Evolutionary conservation across 2,888 invertebrate genomes (phyloP), one percentile per base, ranked within the genome.

Genomic region (Leucozona laternaria): DNA sequence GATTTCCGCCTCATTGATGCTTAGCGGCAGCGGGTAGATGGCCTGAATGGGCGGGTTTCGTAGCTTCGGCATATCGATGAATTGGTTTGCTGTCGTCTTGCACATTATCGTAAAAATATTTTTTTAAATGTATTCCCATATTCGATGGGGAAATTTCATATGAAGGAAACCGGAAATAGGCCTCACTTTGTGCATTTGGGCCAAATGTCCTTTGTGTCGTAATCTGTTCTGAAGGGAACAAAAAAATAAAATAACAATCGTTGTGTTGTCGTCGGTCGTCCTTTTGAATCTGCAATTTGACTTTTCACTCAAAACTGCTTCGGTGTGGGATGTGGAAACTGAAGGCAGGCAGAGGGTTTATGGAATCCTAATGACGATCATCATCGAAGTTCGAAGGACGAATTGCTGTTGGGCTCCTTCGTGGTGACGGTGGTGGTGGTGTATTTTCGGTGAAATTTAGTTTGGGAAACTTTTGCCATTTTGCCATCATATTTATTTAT

Each of bases 1-100:
- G 86, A 86, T 86, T 86, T 86, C 86, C 82, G 86, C 82, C 77
- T 82, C 86, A 86, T 86, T 86, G 86, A 86, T 64, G 81, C 86
- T n/a, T 28, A 7, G 11, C 50, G 15, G 25, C 22, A 50, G 10
- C 6, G 20, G 20, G 25, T 25, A 58, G 22, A 20, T 64, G 43
- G 64, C 4, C 57, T 25, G 58, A 28, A 20, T 64, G 43, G 64
- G 13, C 57, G 48, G 50, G 34, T 53, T 62, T 62, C 80, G 7
- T 22, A 22, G 62, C 11, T 43, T 45, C 50, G 62, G 70, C 64
- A 17, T 58, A 66, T 48, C 66, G 48, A 25, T 53, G 37, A 78
- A 71, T 81, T 64, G 71, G 45, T 70, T 53, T 78, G 72, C 64
- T 78, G 58, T 77, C 58, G 77, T 77, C 73, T 60, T 68, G 73